Conservation (phyloP, 2,888 invertebrate genomes). For the Drosophila koepferae region DNA sequence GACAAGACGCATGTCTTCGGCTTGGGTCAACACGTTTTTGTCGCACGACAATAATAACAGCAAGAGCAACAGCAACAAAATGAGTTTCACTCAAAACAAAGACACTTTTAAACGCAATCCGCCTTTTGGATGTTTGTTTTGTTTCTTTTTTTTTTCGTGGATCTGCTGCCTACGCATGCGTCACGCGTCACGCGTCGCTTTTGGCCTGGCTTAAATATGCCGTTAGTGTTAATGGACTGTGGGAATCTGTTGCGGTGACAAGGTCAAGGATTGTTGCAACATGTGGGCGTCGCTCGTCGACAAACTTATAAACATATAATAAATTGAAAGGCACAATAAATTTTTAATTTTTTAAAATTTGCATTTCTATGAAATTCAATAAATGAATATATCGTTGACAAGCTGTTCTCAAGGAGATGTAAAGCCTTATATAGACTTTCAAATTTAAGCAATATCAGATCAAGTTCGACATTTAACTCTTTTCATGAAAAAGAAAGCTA, state of each 20-base stretch:
- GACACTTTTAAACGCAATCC: constrained; percentile 60
- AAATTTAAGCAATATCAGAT: background rate
- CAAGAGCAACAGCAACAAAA: constrained; percentile 20
- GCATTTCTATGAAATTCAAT: constrained; percentile 7
- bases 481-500: background rate
- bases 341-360: constrained; percentile 5
- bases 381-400: constrained; percentile 13
- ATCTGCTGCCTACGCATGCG: constrained; percentile 54
- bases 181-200: constrained; percentile 42
- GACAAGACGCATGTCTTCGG: constrained; percentile 37
- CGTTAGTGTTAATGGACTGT: constrained; percentile 59
- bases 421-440: background rate
- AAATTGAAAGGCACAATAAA: constrained; percentile 19
- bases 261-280: constrained; percentile 67
- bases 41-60: constrained; percentile 36
- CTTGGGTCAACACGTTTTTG: constrained; percentile 40
- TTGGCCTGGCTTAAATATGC: constrained; percentile 40
- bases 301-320: constrained; percentile 8
- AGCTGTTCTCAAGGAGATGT: constrained; percentile 9
- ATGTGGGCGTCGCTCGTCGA: constrained; percentile 16
- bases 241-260: constrained; percentile 62
- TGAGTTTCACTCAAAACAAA: constrained; percentile 46
- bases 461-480: background rate
- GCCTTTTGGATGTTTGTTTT: constrained; percentile 29
- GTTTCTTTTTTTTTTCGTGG: constrained; percentile 11